A percentile compares a stretch with the other conserved stretches of the same genome.
These are phyloP conservation scores for Odontomachus brunneus DNA, from an alignment of 1,140 invertebrate genomes.

Conservation along the genomic window DNA sequence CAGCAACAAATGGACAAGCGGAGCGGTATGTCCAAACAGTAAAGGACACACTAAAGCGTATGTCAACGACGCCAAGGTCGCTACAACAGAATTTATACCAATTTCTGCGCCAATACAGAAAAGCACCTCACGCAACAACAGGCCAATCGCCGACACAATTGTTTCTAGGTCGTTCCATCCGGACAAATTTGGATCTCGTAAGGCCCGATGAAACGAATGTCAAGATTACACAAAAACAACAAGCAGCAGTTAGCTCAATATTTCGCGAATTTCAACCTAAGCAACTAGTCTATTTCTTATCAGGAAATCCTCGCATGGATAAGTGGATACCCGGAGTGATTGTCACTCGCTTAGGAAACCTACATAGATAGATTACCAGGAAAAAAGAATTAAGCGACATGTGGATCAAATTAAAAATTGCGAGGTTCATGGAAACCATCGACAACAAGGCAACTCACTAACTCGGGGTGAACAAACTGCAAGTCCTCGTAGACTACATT, in stretches of 20 bases:
- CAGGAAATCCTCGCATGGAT: neutral
- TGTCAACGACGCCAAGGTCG: slow-evolving; percentile 31
- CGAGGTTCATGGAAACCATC: no score
- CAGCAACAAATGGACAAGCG: slow-evolving; percentile 78
- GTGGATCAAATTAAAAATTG: neutral
- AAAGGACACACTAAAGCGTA: slow-evolving; percentile 64
- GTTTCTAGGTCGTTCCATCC: slow-evolving; percentile 45
- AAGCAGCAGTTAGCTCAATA: neutral
- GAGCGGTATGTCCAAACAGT: slow-evolving; percentile 77
- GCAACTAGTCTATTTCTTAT: neutral
- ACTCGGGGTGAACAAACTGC: no score
- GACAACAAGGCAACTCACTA: no score
- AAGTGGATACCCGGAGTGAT: neutral
- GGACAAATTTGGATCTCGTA: slow-evolving; percentile 50
- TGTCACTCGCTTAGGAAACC: neutral
- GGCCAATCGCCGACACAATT: slow-evolving; percentile 38
- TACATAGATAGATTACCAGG: neutral
- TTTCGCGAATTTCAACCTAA: neutral
- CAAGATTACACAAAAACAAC: no score
- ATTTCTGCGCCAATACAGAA: slow-evolving; percentile 62
- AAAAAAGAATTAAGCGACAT: neutral
- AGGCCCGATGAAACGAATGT: neutral
- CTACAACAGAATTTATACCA: slow-evolving; percentile 54
- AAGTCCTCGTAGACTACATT: no score
- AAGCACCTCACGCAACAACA: slow-evolving; percentile 59